Conservation (phyloP, 2,797 vertebrate species). For the Neoniphon sammara region DNA sequence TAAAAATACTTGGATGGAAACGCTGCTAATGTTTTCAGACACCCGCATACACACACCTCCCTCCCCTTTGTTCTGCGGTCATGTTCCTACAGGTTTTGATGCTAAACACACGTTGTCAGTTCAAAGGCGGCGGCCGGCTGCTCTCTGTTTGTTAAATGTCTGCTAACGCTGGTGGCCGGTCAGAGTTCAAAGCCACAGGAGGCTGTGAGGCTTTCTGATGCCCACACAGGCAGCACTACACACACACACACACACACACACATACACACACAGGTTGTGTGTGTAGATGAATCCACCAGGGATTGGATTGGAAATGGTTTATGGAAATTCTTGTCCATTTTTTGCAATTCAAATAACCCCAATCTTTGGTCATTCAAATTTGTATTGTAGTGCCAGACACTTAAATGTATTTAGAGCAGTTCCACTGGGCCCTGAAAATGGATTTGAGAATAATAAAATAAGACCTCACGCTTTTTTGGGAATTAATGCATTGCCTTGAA, state of each 20-base stretch:
- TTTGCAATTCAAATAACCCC: too few species aligned
- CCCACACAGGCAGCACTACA: not conserved
- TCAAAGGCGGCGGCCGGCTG: constrained; percentile 64
- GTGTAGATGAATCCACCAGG: too few species aligned
- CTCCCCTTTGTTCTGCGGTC: constrained; percentile 46
- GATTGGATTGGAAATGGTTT: too few species aligned
- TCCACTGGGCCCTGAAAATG: too few species aligned
- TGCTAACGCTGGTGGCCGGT: constrained; percentile 34
- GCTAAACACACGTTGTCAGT: constrained; percentile 57
- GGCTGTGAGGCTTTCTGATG: constrained; percentile 9
- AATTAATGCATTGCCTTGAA: too few species aligned
- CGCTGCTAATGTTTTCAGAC: not conserved
- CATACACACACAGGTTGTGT: not conserved
- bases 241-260: constrained; percentile 10
- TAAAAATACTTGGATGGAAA: not conserved
- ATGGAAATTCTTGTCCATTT: too few species aligned
- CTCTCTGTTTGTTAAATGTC: constrained; percentile 39
- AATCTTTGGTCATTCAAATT: too few species aligned
- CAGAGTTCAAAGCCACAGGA: constrained; percentile 66
- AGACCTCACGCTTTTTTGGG: too few species aligned
- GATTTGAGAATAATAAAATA: too few species aligned
- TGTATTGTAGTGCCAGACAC: too few species aligned
- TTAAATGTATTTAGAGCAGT: too few species aligned
- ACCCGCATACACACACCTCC: constrained; percentile 21
- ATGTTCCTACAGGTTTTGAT: constrained; percentile 53